phyloP scores from a whole-genome alignment of 1,140 invertebrate species.

The Lasioglossum albipes region DNA sequence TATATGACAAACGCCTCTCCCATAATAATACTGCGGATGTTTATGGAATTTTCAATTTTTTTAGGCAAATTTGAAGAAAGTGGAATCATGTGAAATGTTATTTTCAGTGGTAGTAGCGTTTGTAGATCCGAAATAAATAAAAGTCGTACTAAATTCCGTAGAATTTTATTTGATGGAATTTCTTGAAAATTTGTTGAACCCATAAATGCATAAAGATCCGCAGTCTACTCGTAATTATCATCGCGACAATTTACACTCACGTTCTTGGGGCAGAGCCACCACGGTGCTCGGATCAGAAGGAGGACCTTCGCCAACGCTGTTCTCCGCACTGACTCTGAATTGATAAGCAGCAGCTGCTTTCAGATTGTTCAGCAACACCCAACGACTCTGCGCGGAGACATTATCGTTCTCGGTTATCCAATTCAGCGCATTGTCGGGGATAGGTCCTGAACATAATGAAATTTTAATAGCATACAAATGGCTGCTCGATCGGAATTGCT shows the following conservation, averaged over 20 bases:
- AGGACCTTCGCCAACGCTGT: constrained; percentile 96
- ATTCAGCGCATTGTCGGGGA: constrained; percentile 89
- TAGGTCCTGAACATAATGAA: constrained; percentile 83
- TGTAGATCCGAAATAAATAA: too few relatives aligned
- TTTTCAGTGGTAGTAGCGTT: too few relatives aligned
- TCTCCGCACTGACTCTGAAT: constrained; percentile 96
- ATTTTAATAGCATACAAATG: background rate
- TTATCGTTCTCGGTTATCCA: constrained; percentile 95
- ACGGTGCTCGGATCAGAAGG: constrained; percentile 93
- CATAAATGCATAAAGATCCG: too few relatives aligned
- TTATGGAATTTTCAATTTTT: too few relatives aligned
- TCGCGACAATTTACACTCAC: constrained; percentile 85
- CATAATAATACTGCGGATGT: too few relatives aligned
- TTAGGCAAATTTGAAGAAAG: too few relatives aligned
- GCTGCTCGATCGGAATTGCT: background rate
- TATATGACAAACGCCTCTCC: too few relatives aligned
- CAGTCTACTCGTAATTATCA: too few relatives aligned
- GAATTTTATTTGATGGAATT: too few relatives aligned
- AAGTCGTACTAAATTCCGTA: too few relatives aligned
- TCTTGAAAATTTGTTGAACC: too few relatives aligned
- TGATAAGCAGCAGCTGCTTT: constrained; percentile 97
- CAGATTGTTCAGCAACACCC: constrained; percentile 90
- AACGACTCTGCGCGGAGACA: constrained; percentile 89
- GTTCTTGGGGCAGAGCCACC: constrained; percentile 95
- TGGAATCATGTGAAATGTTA: too few relatives aligned